Percentiles rank a stretch among this genome's conserved stretches.
phyloP scores from a whole-genome alignment of 2,113 vertebrate genomes.

The Blennius ocellaris region DNA sequence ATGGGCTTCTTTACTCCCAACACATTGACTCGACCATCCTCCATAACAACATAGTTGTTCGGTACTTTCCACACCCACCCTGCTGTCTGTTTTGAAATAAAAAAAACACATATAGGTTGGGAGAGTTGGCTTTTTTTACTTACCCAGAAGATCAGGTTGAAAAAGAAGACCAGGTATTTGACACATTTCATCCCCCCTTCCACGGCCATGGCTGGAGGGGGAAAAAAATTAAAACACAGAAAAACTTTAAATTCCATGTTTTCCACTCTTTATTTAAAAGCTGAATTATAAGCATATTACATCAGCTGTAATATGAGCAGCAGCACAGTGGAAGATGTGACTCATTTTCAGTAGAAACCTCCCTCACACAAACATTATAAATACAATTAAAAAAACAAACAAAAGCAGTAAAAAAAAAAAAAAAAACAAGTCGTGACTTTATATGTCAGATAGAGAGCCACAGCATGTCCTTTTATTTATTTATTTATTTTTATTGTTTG shows the following conservation, averaged over 20 bases:
- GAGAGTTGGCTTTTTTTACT: slow-evolving; percentile 65
- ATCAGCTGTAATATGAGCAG: slow-evolving; percentile 26
- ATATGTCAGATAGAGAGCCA: too few relatives aligned
- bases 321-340: slow-evolving; percentile 13
- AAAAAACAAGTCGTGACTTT: too few relatives aligned
- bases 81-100: not conserved
- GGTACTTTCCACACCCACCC: not conserved
- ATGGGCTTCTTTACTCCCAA: not conserved
- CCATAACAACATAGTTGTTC: too few relatives aligned
- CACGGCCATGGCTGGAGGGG: slow-evolving; percentile 85
- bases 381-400: not conserved
- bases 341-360: slow-evolving; percentile 21
- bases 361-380: not conserved
- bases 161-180: slow-evolving; percentile 87
- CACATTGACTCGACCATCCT: too few relatives aligned
- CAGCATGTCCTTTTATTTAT: too few relatives aligned
- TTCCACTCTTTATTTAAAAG: not conserved
- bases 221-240: too few relatives aligned
- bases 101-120: not conserved
- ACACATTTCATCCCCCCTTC: slow-evolving; percentile 89
- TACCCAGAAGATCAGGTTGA: slow-evolving; percentile 91
- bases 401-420: too few relatives aligned
- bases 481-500: too few relatives aligned
- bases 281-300: not conserved
- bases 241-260: not conserved